Evolutionary conservation across 2,888 invertebrate species (phyloP).

Genomic region (Nemotelus nigrinus): DNA sequence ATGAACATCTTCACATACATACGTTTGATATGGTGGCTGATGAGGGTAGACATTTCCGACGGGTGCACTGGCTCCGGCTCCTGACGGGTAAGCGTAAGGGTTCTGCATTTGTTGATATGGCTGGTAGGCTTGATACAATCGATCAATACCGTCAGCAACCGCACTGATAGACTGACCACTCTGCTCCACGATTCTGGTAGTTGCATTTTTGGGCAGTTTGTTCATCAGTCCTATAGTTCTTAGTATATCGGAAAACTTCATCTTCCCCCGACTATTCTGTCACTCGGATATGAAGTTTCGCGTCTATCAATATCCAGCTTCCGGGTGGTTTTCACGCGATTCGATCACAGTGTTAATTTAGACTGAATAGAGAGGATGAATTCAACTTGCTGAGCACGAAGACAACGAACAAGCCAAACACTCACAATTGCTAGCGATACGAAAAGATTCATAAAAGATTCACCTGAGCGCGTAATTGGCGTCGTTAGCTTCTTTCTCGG

Average conservation of each 20-base stretch:
- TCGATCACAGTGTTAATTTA: constrained; percentile 29
- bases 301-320: not conserved
- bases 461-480: constrained; percentile 37
- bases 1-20: constrained; percentile 10
- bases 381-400: not conserved
- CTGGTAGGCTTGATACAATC: constrained; percentile 45
- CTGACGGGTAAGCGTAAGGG: constrained; percentile 29
- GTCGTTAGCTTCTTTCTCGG: constrained; percentile 4
- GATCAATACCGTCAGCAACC: constrained; percentile 36
- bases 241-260: constrained; percentile 47
- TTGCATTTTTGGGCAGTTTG: constrained; percentile 14
- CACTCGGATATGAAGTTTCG: not conserved
- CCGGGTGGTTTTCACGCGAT: not conserved
- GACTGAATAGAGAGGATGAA: constrained; percentile 11
- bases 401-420: not conserved
- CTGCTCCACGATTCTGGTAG: not conserved
- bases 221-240: constrained; percentile 45
- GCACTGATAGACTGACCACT: not conserved
- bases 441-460: not conserved
- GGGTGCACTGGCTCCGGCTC: constrained; percentile 36
- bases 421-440: too few relatives aligned
- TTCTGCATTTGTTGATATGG: constrained; percentile 41
- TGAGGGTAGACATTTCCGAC: constrained; percentile 42
- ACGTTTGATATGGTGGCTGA: constrained; percentile 46
- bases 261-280: not conserved